A percentile compares a stretch with the other conserved stretches of the same genome.
Conservation (phyloP, 2,888 invertebrate species). For the Yponomeuta evonymella region DNA sequence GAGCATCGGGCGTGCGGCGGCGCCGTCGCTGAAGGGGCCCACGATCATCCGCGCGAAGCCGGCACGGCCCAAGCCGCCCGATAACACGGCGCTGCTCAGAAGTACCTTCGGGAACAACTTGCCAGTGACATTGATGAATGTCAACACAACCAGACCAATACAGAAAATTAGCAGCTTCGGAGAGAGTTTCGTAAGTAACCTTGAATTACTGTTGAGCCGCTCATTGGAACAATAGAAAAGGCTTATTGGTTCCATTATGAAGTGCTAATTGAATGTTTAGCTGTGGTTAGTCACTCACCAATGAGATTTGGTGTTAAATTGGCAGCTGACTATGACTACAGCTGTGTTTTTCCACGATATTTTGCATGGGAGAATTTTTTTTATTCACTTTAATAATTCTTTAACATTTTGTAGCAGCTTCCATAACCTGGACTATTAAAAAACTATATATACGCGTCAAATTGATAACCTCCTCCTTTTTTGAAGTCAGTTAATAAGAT, state of each 20-base stretch:
- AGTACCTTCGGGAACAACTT: constrained; percentile 51
- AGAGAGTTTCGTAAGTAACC: constrained; percentile 58
- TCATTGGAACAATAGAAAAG: constrained; percentile 7
- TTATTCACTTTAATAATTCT: too few relatives aligned
- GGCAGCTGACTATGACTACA: neutral
- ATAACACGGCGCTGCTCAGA: constrained; percentile 60
- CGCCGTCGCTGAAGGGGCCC: constrained; percentile 74
- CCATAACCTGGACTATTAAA: too few relatives aligned
- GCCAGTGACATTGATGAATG: constrained; percentile 51
- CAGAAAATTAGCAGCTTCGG: constrained; percentile 55
- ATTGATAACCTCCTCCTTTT: too few relatives aligned
- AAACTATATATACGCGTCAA: too few relatives aligned
- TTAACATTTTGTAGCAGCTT: too few relatives aligned
- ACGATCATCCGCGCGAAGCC: constrained; percentile 85
- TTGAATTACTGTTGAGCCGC: constrained; percentile 15
- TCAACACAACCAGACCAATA: constrained; percentile 63
- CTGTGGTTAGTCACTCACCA: neutral
- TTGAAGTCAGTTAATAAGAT: too few relatives aligned
- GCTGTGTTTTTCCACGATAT: neutral
- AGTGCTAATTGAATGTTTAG: neutral
- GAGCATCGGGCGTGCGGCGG: constrained; percentile 49
- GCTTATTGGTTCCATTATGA: constrained; percentile 10
- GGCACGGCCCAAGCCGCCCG: constrained; percentile 73
- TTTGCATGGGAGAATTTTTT: too few relatives aligned
- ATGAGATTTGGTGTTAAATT: neutral